Evolutionary conservation across 2,797 vertebrate genomes (phyloP), one percentile per base, ranked within the genome.

Genomic region (Rhadinocentrus ornatus): DNA sequence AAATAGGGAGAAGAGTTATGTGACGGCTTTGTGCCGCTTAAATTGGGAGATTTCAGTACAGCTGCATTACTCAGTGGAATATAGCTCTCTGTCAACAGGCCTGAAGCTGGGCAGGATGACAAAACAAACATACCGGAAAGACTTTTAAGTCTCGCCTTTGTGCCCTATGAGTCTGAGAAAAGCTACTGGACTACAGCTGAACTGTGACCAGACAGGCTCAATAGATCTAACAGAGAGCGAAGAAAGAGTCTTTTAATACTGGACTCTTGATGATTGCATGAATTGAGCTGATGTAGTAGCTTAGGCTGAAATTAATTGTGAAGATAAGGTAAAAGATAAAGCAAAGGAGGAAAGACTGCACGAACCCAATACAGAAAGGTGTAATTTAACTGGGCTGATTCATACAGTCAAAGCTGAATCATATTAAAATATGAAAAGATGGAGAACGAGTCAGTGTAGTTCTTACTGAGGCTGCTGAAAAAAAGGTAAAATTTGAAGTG

Each of bases 111-210:
- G 87, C 88, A 73, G 69, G 64, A 77, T 73, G 83, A 90, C 90
- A 89, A 87, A 89, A 88, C 86, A 89, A 93, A 92, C 90, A 89
- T 37, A 81, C 72, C 70, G 69, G 12, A 66, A 85, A 80, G 76
- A 71, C 81, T 88, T 89, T 89, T 72, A 87, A 80, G 86, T 85
- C 82, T 76, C n/a, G 58, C 73, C 70, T 81, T 73, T 63, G 64
- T 46, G 62, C 63, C 75, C 53, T 57, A 6, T 4, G 46, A 64
- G 79, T 75, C 80, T 73, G 55, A 79, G 81, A 73, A 81, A 88
- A 81, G 82, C 87, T 87, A 85, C 85, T 72, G 84, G 89, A 89
- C 87, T 78, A 62, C 71, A 79, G 73, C 76, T 87, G 81, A 88
- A 83, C 85, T 78, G 81, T 76, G 83, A 86, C 66, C 66, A 72